Conservation (phyloP, 2,888 invertebrate genomes). For the Euplagia quadripunctaria region DNA sequence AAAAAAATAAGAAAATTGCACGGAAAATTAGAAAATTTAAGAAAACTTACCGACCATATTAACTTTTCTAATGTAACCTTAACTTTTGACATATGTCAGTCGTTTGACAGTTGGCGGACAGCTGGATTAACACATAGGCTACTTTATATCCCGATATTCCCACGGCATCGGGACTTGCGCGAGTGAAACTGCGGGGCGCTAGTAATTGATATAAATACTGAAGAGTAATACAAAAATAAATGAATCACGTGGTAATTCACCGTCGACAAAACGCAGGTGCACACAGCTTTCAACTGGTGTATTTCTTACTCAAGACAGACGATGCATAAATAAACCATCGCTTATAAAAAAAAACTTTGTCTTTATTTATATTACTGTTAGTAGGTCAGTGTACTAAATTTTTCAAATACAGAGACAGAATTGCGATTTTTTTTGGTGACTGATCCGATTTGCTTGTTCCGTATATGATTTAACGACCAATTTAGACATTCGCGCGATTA, state of each 20-base stretch:
- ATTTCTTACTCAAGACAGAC: not conserved
- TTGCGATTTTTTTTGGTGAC: slow-evolving; percentile 13
- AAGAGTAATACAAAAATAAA: not conserved
- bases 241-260: not conserved
- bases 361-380: slow-evolving; percentile 35
- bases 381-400: slow-evolving; percentile 43
- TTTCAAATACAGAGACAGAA: slow-evolving; percentile 22
- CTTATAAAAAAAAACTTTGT: slow-evolving; percentile 18
- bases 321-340: not conserved
- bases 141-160: too few relatives aligned
- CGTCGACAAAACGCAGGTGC: not conserved
- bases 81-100: too few relatives aligned
- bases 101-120: too few relatives aligned
- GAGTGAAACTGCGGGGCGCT: too few relatives aligned
- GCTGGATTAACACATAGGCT: too few relatives aligned
- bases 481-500: slow-evolving; percentile 11
- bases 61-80: too few relatives aligned
- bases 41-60: too few relatives aligned
- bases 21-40: too few relatives aligned
- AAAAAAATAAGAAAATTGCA: too few relatives aligned
- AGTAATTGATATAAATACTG: too few relatives aligned
- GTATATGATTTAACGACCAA: slow-evolving; percentile 7
- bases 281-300: not conserved
- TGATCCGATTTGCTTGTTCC: slow-evolving; percentile 6
- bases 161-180: too few relatives aligned